Conservation (phyloP, 2,888 invertebrate genomes). For the Agrochola lychnidis region DNA sequence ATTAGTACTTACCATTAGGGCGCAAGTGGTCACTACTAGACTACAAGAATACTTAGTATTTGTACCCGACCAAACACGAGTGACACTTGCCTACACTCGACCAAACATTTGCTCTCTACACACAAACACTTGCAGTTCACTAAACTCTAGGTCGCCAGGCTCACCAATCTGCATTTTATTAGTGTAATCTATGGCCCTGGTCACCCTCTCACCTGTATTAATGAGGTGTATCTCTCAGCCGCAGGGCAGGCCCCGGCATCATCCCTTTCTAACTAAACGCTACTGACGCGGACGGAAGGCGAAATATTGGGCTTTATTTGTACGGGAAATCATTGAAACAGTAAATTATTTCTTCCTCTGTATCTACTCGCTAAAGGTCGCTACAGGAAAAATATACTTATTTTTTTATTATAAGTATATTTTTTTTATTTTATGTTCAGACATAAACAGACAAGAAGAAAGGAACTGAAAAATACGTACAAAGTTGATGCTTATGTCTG, state of each 20-base stretch:
- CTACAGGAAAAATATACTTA: background rate
- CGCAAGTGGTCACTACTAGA: too few species aligned
- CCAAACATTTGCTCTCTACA: background rate
- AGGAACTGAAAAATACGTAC: background rate
- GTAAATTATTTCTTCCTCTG: conserved; percentile 21
- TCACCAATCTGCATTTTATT: background rate
- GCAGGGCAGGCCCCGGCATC: conserved; percentile 57
- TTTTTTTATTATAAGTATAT: background rate
- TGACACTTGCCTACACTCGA: background rate
- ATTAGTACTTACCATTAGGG: background rate
- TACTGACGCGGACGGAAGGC: conserved; percentile 20
- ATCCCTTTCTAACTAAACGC: conserved; percentile 44
- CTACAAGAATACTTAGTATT: too few species aligned
- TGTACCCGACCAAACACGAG: too few species aligned
- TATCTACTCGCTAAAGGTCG: background rate
- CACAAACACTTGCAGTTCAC: background rate
- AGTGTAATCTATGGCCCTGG: conserved; percentile 22
- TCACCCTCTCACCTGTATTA: conserved; percentile 60
- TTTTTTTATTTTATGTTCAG: too few species aligned
- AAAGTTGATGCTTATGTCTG: background rate
- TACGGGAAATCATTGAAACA: conserved; percentile 8
- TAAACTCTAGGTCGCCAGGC: background rate
- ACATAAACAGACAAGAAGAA: background rate
- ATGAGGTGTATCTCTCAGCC: conserved; percentile 65
- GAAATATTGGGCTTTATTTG: conserved; percentile 30